Conservation (phyloP, 64 coral and sea anemone genomes). For the Actinia equina region DNA sequence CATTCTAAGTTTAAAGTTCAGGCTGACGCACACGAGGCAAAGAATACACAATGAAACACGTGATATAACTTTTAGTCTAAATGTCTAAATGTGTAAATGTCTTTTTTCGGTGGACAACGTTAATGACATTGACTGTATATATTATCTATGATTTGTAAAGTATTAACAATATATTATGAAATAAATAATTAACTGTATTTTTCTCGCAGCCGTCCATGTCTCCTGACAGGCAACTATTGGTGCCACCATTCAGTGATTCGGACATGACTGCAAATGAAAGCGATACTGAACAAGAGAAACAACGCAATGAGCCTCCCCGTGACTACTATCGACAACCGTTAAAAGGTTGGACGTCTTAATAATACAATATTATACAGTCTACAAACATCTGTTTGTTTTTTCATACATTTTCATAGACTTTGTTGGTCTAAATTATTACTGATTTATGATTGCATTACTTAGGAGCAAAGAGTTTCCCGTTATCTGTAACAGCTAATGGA, state of each 20-base stretch:
- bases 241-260: constrained; percentile 4
- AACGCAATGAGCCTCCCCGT: not conserved
- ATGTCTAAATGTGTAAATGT: no score
- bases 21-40: no score
- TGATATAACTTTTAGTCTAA: no score
- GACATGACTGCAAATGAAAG: not conserved
- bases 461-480: constrained; percentile 25
- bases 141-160: not conserved
- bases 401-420: no score
- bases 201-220: not conserved
- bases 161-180: not conserved
- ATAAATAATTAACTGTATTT: not conserved
- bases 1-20: no score
- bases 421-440: not conserved
- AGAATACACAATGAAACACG: no score
- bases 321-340: not conserved
- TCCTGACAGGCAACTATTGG: not conserved
- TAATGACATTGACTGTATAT: no score
- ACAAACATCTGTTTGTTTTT: no score
- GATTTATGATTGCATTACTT: not conserved
- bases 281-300: not conserved
- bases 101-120: no score
- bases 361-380: no score
- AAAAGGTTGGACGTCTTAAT: not conserved
- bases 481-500: constrained; percentile 24